A percentile compares a stretch with the other conserved stretches of the same genome.
Evolutionary conservation across 1,140 invertebrate genomes (phyloP).

Genomic region (Drosophila melanogaster): DNA sequence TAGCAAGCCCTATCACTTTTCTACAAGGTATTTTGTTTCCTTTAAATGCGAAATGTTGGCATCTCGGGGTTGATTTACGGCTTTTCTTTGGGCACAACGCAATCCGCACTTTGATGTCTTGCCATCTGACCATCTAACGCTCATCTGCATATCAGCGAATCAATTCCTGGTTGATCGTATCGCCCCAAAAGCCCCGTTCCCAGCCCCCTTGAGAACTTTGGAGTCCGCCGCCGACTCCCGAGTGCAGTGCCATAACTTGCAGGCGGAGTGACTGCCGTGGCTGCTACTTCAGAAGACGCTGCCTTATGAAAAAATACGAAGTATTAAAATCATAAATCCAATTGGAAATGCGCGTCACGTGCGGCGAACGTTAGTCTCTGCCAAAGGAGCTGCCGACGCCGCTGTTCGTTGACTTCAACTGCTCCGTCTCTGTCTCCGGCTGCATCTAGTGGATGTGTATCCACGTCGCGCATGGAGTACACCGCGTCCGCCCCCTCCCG

Average conservation of each 20-base stretch:
- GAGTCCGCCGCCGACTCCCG: slow-evolving; percentile 7
- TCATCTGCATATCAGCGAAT: slow-evolving; percentile 43
- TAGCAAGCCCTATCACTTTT: no score
- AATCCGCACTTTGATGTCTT: slow-evolving; percentile 28
- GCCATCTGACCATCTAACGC: slow-evolving; percentile 14
- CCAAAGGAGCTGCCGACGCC: slow-evolving; percentile 69
- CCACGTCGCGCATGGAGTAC: slow-evolving; percentile 2
- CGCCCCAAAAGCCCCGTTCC: neutral
- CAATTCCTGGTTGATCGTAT: slow-evolving; percentile 38
- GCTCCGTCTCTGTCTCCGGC: slow-evolving; percentile 7
- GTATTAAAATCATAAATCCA: slow-evolving; percentile 82
- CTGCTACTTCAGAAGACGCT: slow-evolving; percentile 48
- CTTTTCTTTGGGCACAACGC: slow-evolving; percentile 1
- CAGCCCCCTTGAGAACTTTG: slow-evolving; percentile 15
- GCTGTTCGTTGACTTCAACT: slow-evolving; percentile 34
- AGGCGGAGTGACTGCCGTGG: slow-evolving; percentile 25
- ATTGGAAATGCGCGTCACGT: slow-evolving; percentile 80
- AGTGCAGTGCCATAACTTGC: slow-evolving; percentile 45
- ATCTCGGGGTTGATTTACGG: slow-evolving; percentile 1
- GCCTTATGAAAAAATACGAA: slow-evolving; percentile 81
- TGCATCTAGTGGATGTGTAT: slow-evolving; percentile 35
- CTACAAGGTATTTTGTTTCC: no score
- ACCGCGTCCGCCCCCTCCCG: slow-evolving; percentile 6
- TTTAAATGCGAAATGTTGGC: no score
- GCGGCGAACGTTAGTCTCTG: slow-evolving; percentile 76